Evolutionary conservation across 2,888 invertebrate species (phyloP).

Genomic region (Leptinotarsa tumamoca): DNA sequence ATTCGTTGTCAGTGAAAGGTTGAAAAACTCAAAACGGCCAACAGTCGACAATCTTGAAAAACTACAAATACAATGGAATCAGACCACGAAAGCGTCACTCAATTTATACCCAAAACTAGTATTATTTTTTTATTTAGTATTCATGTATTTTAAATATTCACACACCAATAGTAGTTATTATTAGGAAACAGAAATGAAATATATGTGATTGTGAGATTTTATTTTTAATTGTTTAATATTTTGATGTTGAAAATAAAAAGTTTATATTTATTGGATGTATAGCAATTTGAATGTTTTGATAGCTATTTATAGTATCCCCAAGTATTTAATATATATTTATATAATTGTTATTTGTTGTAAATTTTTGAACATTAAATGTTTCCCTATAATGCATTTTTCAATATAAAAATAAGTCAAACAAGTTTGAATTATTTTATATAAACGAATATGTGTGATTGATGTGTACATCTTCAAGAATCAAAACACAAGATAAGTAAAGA

Average conservation of each 20-base stretch:
- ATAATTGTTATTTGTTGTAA: slow-evolving; percentile 51
- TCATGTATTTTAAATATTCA: not conserved
- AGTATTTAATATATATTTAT: slow-evolving; percentile 47
- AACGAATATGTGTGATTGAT: too few species aligned
- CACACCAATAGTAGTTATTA: not conserved
- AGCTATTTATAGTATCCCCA: slow-evolving; percentile 36
- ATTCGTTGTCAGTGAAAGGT: too few species aligned
- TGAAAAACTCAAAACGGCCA: too few species aligned
- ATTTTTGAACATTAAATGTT: slow-evolving; percentile 50
- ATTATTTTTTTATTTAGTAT: too few species aligned
- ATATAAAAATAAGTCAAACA: too few species aligned
- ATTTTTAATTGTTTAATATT: slow-evolving; percentile 38
- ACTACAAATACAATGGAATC: not conserved
- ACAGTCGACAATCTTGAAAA: not conserved
- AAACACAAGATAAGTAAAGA: too few species aligned
- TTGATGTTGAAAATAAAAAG: slow-evolving; percentile 30
- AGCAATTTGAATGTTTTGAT: slow-evolving; percentile 42
- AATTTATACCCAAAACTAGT: too few species aligned
- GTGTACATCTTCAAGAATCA: too few species aligned
- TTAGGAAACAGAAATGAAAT: not conserved
- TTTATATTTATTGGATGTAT: slow-evolving; percentile 39
- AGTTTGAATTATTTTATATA: not conserved
- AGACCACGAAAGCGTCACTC: too few species aligned
- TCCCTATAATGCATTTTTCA: slow-evolving; percentile 15
- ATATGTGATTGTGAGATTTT: slow-evolving; percentile 16